phyloP scores from a whole-genome alignment of 2,113 vertebrate genomes.

The Myxocyprinus asiaticus region DNA sequence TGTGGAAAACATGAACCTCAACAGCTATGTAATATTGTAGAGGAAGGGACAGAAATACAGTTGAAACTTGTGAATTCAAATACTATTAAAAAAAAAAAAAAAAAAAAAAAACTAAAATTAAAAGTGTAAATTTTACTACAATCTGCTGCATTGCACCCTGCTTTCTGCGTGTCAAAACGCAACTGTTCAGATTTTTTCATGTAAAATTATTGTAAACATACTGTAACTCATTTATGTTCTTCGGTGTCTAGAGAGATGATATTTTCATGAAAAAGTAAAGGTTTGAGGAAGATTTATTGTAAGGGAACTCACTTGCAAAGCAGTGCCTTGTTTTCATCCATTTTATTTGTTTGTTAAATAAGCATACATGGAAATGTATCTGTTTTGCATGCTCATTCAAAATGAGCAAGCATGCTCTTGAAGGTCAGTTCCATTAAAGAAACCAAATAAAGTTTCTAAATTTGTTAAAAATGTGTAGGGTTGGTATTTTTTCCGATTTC shows the following conservation, averaged over 20 bases:
- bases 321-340: conserved; percentile 34
- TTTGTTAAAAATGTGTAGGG: background rate
- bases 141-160: no score
- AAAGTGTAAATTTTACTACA: no score
- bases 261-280: background rate
- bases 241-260: no score
- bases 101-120: no score
- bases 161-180: no score
- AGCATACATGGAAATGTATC: conserved; percentile 37
- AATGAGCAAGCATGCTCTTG: conserved; percentile 25
- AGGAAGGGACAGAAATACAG: background rate
- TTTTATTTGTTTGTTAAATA: conserved; percentile 54
- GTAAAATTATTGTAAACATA: no score
- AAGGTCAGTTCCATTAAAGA: background rate
- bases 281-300: background rate
- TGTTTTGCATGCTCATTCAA: conserved; percentile 47
- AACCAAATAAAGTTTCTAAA: background rate
- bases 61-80: no score
- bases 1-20: background rate
- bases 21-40: background rate
- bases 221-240: no score
- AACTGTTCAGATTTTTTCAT: no score
- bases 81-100: no score
- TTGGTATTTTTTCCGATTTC: background rate
- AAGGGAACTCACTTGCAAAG: conserved; percentile 47